Evolutionary conservation across 1,140 invertebrate species (phyloP).

Genomic region (Dendrolimus punctatus): DNA sequence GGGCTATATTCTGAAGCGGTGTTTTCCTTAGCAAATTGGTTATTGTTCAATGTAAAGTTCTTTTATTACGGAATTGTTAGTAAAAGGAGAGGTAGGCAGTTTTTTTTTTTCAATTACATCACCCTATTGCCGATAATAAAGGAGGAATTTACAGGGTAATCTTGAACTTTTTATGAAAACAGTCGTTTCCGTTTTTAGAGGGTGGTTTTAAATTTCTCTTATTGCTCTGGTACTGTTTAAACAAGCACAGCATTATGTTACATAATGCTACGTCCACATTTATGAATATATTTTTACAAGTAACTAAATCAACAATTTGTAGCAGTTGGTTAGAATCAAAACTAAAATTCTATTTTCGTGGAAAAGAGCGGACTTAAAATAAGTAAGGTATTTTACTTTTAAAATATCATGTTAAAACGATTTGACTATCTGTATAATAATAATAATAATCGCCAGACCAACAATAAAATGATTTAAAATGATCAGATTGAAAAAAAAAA

Average conservation of each 20-base stretch:
- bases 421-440: no score
- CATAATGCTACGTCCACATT: no score
- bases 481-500: no score
- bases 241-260: no score
- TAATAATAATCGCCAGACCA: no score
- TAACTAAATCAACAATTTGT: slow-evolving; percentile 7
- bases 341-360: no score
- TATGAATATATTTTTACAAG: neutral
- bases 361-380: no score
- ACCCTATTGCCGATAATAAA: slow-evolving; percentile 43
- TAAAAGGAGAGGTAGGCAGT: slow-evolving; percentile 53
- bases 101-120: slow-evolving; percentile 46
- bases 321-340: no score
- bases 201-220: slow-evolving; percentile 5
- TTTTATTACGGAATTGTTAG: slow-evolving; percentile 66
- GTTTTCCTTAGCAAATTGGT: slow-evolving; percentile 61
- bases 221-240: slow-evolving; percentile 8
- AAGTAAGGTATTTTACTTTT: no score
- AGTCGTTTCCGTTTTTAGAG: slow-evolving; percentile 12
- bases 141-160: slow-evolving; percentile 33
- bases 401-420: no score
- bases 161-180: slow-evolving; percentile 24
- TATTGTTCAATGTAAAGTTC: slow-evolving; percentile 62
- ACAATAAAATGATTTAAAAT: no score
- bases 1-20: slow-evolving; percentile 41